Percentiles rank a stretch among this genome's conserved stretches.
These are phyloP conservation scores for Bufo gargarizans DNA, from an alignment of 2,113 vertebrate genomes.

Conservation along the genomic window DNA sequence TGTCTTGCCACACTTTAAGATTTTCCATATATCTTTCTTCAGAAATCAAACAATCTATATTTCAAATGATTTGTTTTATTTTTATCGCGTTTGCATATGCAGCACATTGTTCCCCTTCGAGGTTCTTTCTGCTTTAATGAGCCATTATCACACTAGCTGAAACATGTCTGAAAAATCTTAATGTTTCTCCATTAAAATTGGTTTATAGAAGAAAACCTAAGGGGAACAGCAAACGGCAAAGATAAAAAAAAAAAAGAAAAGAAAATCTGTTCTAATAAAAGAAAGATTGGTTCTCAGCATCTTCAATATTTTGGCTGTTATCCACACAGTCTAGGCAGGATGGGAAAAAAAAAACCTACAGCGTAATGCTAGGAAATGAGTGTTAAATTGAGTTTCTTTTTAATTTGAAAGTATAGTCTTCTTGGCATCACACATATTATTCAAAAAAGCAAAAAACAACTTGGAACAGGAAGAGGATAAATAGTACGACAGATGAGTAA, in stretches of 20 bases:
- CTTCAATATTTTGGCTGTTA: slow-evolving; percentile 52
- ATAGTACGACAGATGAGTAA: slow-evolving; percentile 42
- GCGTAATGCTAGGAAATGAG: slow-evolving; percentile 30
- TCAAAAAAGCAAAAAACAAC: slow-evolving; percentile 48
- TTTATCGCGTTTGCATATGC: slow-evolving; percentile 59
- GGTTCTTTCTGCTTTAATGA: slow-evolving; percentile 58
- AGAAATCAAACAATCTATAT: slow-evolving; percentile 55
- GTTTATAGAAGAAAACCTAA: slow-evolving; percentile 54
- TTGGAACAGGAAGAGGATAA: slow-evolving; percentile 28
- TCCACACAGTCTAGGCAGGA: slow-evolving; percentile 38
- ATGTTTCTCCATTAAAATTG: slow-evolving; percentile 58
- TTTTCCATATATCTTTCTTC: slow-evolving; percentile 45
- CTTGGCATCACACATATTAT: slow-evolving; percentile 38
- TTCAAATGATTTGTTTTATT: slow-evolving; percentile 57
- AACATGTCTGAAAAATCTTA: slow-evolving; percentile 56
- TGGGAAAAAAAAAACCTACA: slow-evolving; percentile 7
- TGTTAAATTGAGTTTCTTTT: slow-evolving; percentile 44
- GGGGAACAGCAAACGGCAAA: slow-evolving; percentile 55
- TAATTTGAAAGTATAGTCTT: slow-evolving; percentile 42
- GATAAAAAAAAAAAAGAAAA: slow-evolving; percentile 52
- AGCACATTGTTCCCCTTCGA: slow-evolving; percentile 52
- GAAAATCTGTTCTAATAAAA: slow-evolving; percentile 57
- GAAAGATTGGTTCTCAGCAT: slow-evolving; percentile 51
- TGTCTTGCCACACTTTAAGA: slow-evolving; percentile 51
- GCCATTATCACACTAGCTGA: slow-evolving; percentile 55